These are phyloP conservation scores for Petaurus breviceps DNA, from an alignment of 2,113 vertebrate species.

Conservation along the genomic window DNA sequence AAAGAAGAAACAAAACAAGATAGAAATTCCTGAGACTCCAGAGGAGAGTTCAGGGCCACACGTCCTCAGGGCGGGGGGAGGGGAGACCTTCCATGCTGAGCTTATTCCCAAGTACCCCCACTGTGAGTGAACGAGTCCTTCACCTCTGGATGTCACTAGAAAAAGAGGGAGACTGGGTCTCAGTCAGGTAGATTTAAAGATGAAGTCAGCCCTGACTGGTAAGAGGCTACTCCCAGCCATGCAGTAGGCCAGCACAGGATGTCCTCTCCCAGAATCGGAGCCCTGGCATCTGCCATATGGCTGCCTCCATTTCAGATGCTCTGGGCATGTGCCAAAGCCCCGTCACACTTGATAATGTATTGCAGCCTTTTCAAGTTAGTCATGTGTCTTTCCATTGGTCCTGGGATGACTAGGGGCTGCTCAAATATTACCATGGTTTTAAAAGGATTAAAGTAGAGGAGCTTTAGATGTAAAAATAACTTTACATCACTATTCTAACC, in stretches of 20 bases:
- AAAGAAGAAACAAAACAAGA: neutral
- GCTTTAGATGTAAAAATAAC: neutral
- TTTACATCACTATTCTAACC: neutral
- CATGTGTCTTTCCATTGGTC: neutral
- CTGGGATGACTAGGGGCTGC: neutral
- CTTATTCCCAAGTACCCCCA: neutral
- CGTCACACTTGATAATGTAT: neutral
- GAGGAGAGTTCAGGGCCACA: neutral
- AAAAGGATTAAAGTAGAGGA: neutral
- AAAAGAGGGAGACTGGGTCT: neutral
- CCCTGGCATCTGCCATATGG: neutral
- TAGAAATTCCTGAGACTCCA: neutral
- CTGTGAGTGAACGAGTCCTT: neutral
- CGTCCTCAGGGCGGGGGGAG: neutral
- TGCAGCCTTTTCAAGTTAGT: neutral
- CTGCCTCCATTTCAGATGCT: neutral
- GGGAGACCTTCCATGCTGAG: neutral
- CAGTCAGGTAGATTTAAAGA: neutral
- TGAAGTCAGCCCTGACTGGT: neutral
- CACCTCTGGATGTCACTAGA: neutral
- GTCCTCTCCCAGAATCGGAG: neutral
- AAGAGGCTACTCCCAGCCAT: neutral
- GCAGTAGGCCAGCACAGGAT: neutral
- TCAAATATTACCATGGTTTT: neutral
- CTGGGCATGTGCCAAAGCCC: neutral